These are phyloP conservation scores for Coregonus suidteri DNA, from an alignment of 2,797 vertebrate genomes.

Conservation along the genomic window DNA sequence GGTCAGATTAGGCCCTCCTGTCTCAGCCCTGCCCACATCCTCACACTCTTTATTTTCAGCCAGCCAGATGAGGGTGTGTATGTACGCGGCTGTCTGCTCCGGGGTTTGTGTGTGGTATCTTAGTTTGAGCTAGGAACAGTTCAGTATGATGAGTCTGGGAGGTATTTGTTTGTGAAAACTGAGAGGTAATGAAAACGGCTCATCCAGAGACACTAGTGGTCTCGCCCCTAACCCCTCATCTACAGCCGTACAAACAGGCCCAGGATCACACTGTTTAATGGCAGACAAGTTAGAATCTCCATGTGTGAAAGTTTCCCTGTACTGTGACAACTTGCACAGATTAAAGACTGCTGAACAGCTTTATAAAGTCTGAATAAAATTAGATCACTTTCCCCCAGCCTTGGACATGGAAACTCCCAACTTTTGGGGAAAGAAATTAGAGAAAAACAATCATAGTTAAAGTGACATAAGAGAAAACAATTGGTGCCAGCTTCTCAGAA, in stretches of 20 bases:
- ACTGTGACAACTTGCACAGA: conserved; percentile 54
- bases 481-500: conserved; percentile 71
- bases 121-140: conserved; percentile 34
- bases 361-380: conserved; percentile 69
- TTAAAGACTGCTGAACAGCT: conserved; percentile 64
- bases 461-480: conserved; percentile 69
- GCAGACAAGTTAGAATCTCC: conserved; percentile 13
- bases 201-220: conserved; percentile 28
- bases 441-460: conserved; percentile 56
- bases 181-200: conserved; percentile 18
- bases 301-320: conserved; percentile 59
- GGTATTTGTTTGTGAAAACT: conserved; percentile 20
- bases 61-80: conserved; percentile 4
- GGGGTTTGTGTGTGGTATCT: conserved; percentile 20
- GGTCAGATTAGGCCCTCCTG: conserved; percentile 46
- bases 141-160: conserved; percentile 25
- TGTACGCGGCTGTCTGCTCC: not conserved
- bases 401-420: conserved; percentile 66
- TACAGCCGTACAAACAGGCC: conserved; percentile 11
- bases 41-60: conserved; percentile 7
- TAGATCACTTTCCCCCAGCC: conserved; percentile 72
- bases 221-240: conserved; percentile 17
- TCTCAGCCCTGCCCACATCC: not conserved
- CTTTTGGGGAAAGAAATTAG: conserved; percentile 24
- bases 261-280: conserved; percentile 26